Evolutionary conservation across 2,797 vertebrate genomes (phyloP), one percentile per base, ranked within the genome.

Genomic region (Accipiter fasciatus): DNA sequence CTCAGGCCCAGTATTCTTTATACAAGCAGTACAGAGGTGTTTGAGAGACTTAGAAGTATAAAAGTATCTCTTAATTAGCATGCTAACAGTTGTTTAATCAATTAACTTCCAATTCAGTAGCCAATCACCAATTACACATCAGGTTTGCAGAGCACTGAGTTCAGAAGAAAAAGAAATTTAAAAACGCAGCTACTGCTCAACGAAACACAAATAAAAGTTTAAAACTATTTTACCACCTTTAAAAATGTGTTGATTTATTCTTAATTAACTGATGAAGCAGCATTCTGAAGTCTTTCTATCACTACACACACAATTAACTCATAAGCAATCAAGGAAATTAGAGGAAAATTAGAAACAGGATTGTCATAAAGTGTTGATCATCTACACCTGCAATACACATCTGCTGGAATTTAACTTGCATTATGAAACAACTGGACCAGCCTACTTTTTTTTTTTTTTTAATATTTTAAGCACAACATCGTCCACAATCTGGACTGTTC

Each of bases 241-340:
- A 78, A 84, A 96, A 97, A 97, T 64, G 35, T 96, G 94, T 95
- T 97, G 85, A 97, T 95, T 97, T 98, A 94, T 92, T 96, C 93
- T 95, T 97, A 98, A 98, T 98, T 98, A 98, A 94, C 84, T 90
- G 91, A 97, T 96, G 95, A 97, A 97, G 81, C 22, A 11, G 44
- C 85, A 96, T 98, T 96, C 96, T 85, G 84, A 97, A 94, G 67
- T 73, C 91, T 97, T 97, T 96, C 91, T 95, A 87, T 92, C 92
- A 97, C 47, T 87, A 92, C 67, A 97, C 66, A 96, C 95, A 96
- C 70, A 77, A 98, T 97, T 98, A 98, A 97, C 97, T 98, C 65
- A 26, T 95, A 96, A 95, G 97, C 88, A 98, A 97, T 97, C 96
- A 98, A 97, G 93, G 47, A 94, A 97, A 98, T 98, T 96, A 96